Base-by-base conservation (phyloP, 2,888 invertebrate species). In the Drosophila mettleri region DNA sequence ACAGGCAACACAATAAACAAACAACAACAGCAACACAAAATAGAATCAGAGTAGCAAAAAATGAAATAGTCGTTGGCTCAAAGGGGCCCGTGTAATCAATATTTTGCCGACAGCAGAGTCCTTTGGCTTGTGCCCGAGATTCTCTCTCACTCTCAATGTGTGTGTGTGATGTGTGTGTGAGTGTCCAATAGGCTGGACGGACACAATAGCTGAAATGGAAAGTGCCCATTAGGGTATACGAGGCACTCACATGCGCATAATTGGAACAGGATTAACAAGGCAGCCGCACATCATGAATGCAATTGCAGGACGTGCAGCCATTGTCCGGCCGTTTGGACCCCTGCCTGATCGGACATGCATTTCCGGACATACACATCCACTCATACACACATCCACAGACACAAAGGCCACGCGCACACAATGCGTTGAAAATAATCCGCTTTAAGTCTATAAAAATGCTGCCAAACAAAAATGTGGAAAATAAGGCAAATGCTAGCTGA, bases 401-500 rank as follows among this genome's bases (percentile, higher is more conserved):
- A 61, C 63, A 72, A 59, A 61, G 81, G 59, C 78, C 66, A 63
- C 61, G 46, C 52, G 43, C 29, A 22, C 58, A 81, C 84, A 80
- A 86, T 74, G 69, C 53, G 49, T 49, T 80, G 78, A 82, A 90
- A 89, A 88, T 90, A 90, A 90, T 90, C 89, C 89, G 87, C 90
- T 90, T 90, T 90, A 77, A 87, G 79, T 78, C 76, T 79, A 74
- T 63, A 79, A 80, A 80, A 80, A 81, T 71, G 81, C 71, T 80
- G 74, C 71, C 73, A 74, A 80, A 88, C 75, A 66, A 62, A 71
- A 69, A 79, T 78, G 73, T 68, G 77, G 71, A 72, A 82, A 60
- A 68, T 59, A 59, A 12, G 43, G 46, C 22, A 39, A 27, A 39
- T 41, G 62, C 24, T 16, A n/a, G 43, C 24, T 41, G 41, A 7